Evolutionary conservation across 2,888 invertebrate genomes (phyloP), one percentile per base, ranked within the genome.

Genomic region (Eulithis prunata): DNA sequence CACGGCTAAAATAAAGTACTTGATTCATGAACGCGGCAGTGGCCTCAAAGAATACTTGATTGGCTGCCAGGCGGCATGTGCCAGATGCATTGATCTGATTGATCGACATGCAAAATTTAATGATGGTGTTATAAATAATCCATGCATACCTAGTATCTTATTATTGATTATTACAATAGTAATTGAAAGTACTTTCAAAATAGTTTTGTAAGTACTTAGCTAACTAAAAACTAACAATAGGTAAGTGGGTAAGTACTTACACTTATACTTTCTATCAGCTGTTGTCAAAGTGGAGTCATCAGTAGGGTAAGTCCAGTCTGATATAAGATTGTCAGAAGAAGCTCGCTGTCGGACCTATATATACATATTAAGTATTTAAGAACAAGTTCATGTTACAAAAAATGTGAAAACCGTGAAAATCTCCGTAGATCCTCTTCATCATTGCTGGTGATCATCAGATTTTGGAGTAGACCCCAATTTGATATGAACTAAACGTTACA

Each of bases 261-360:
- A 84, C 85, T 88, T 90, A 67, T 82, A 95, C 82, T 85, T 94
- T 87, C 85, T 94, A 83, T 95, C 95, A 72, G 92, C 84, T 68
- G 93, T 87, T 41, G 88, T 75, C 36, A 87, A 59, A 1, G 81
- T 70, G 0, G 88, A 69, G 56, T 91, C 91, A 49, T 93, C 93
- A 43, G 78, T 67, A 36, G 94, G 93, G 76, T 94, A 94, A 21
- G 94, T 94, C 94, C 95, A 95, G 76, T 95, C 95, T 57, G 95
- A 94, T 76, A 95, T 94, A 51, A 96, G 95, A 57, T 96, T 96
- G 77, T 96, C 94, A 14, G 97, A 97, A 75, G 96, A 94, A 55
- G 97, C 96, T 72, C 97, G 94, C 78, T 96, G 96, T 78, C 94
- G 88, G 60, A 95, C 92, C 95, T 95, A 55, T 38, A 69, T 74